phyloP scores from a whole-genome alignment of 1,140 invertebrate genomes.

The Copidosoma floridanum region DNA sequence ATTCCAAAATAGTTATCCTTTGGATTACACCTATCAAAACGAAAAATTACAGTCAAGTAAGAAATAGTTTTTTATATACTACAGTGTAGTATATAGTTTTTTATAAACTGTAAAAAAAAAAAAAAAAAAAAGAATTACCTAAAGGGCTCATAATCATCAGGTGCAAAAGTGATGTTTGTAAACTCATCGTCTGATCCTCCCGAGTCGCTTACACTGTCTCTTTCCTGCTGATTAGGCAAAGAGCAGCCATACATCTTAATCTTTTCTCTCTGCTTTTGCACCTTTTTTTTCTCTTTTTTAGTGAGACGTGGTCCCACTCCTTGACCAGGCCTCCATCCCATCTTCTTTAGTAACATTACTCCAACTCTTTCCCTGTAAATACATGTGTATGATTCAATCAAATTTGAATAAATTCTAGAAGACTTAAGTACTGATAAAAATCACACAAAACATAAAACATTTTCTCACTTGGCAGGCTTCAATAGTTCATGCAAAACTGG shows the following conservation, averaged over 20 bases:
- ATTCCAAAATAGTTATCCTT: conserved; percentile 85
- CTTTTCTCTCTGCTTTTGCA: conserved; percentile 46
- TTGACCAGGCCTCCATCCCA: conserved; percentile 90
- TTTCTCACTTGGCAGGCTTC: conserved; percentile 67
- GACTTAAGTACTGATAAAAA: too few species aligned
- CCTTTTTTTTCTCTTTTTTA: conserved; percentile 59
- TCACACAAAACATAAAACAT: too few species aligned
- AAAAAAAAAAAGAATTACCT: conserved; percentile 32
- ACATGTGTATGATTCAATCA: not conserved
- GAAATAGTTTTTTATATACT: too few species aligned
- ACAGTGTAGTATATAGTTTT: too few species aligned
- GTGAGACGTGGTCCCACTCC: conserved; percentile 79
- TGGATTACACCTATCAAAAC: conserved; percentile 59
- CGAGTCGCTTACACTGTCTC: conserved; percentile 48
- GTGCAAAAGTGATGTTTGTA: conserved; percentile 72
- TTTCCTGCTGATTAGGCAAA: conserved; percentile 51
- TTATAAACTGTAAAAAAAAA: not conserved
- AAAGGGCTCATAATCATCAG: conserved; percentile 76
- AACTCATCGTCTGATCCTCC: conserved; percentile 63
- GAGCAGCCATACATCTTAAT: conserved; percentile 71
- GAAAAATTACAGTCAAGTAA: too few species aligned
- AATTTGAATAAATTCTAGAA: too few species aligned
- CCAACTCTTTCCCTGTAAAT: conserved; percentile 78
- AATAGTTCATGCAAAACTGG: conserved; percentile 79
- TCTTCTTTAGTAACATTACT: conserved; percentile 77